A percentile compares a stretch with the other conserved stretches of the same genome.
phyloP scores from a whole-genome alignment of 2,888 invertebrate genomes.

The Morpho achilles region DNA sequence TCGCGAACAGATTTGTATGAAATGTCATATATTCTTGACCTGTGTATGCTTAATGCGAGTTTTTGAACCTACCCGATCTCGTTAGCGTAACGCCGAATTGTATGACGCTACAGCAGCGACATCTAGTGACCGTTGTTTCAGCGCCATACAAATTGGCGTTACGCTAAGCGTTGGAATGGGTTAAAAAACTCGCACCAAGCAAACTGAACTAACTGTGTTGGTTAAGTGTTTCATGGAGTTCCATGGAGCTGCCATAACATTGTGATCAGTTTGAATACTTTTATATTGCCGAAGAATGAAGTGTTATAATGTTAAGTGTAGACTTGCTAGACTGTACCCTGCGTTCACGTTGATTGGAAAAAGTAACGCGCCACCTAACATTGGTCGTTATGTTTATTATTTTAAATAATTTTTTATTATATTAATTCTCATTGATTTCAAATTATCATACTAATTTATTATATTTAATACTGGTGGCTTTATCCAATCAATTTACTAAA shows the following conservation, averaged over 20 bases:
- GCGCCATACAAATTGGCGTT: too few relatives aligned
- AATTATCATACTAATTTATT: constrained; percentile 26
- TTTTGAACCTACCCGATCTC: too few relatives aligned
- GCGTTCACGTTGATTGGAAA: constrained; percentile 70
- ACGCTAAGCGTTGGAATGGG: too few relatives aligned
- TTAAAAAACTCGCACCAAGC: too few relatives aligned
- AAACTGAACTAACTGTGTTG: constrained; percentile 43
- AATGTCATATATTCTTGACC: constrained; percentile 64
- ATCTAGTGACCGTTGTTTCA: too few relatives aligned
- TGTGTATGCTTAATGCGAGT: constrained; percentile 16
- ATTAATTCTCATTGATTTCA: constrained; percentile 31
- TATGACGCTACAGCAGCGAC: too few relatives aligned
- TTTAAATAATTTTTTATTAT: constrained; percentile 50
- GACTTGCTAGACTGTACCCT: constrained; percentile 72
- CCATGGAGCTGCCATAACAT: constrained; percentile 74
- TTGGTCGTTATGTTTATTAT: constrained; percentile 44
- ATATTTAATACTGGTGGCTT: constrained; percentile 50
- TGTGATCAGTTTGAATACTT: constrained; percentile 79
- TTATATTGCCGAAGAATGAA: constrained; percentile 74
- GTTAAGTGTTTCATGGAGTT: constrained; percentile 72
- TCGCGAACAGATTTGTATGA: constrained; percentile 50
- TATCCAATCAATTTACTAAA: constrained; percentile 68
- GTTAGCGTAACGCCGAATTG: too few relatives aligned
- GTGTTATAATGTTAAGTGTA: constrained; percentile 71
- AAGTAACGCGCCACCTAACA: constrained; percentile 41